Evolutionary conservation across 1,140 invertebrate species (phyloP), one percentile per base, ranked within the genome.

Genomic region (Schlechtendalia chinensis): DNA sequence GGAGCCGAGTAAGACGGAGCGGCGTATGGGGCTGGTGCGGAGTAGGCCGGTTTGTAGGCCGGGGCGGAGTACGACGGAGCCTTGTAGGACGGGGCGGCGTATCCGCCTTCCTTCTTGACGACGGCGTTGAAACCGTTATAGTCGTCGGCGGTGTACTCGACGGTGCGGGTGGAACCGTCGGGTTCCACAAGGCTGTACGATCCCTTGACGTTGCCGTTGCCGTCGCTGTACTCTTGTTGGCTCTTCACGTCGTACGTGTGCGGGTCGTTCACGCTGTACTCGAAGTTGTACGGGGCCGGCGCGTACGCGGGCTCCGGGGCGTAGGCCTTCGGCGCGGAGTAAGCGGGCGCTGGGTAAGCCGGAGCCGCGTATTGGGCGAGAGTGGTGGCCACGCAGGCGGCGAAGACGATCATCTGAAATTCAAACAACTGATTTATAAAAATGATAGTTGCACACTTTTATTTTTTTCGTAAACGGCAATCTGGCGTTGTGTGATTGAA

Each of bases 121-220:
- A 83, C 81, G 17, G 83, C 83, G 81, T 83, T 81, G 84, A 85
- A 85, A 54, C 84, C 84, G 54, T 19, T 56, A 19, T 84, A 86
- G 84, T 82, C 84, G 81, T 89, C 85, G 6, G 89, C 89, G 6
- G 88, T 89, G 82, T 91, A 91, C n/a, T 72, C 88, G 45, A 91
- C 90, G 58, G 85, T 86, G 39, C 88, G 84, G 72, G 89, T 87
- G 29, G 90, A 89, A 14, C 88, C n/a, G n/a, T 88, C 88, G n/a
- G 87, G 81, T 80, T n/a, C 87, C 0, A 88, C 86, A 1, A 89
- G 85, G 32, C 72, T 83, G 82, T 85, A 84, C 53, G 74, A 77
- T 72, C 86, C 86, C n/a, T n/a, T 27, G 22, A 16, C 45, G 63
- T 69, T 3, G 11, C 59, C 86, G 81, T 85, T 83, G 32, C 85